Percentiles rank a stretch among this genome's conserved stretches.
Evolutionary conservation across 2,113 vertebrate genomes (phyloP).

Genomic region (Pygoscelis adeliae): DNA sequence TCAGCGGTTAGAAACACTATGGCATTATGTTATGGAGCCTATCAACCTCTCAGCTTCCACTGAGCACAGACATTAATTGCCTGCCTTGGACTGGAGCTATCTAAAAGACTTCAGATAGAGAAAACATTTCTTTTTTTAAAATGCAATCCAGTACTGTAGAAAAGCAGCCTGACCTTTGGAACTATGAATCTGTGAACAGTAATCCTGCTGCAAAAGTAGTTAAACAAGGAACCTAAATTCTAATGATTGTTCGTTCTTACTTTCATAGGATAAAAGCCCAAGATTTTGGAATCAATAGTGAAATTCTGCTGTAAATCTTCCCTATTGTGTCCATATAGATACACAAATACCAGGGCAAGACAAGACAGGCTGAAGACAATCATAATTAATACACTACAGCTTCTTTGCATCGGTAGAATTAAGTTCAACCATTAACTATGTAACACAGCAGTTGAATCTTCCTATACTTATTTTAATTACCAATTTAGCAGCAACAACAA

Average conservation of each 20-base stretch:
- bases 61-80: neutral
- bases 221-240: neutral
- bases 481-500: neutral
- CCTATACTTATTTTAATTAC: neutral
- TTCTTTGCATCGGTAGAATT: neutral
- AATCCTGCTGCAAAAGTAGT: neutral
- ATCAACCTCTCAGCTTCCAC: neutral
- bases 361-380: neutral
- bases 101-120: neutral
- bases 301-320: conserved; percentile 4
- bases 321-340: neutral
- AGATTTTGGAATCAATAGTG: neutral
- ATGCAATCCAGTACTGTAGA: neutral
- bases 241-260: neutral
- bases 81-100: neutral
- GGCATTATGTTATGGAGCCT: neutral
- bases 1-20: neutral
- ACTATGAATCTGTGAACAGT: neutral
- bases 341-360: neutral
- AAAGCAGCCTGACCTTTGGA: conserved; percentile 17
- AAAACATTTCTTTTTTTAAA: neutral
- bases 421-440: neutral
- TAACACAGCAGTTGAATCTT: neutral
- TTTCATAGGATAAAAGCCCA: neutral
- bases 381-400: neutral